Conservation (phyloP, 2,888 invertebrate genomes). For the Anthoptus insignis region DNA sequence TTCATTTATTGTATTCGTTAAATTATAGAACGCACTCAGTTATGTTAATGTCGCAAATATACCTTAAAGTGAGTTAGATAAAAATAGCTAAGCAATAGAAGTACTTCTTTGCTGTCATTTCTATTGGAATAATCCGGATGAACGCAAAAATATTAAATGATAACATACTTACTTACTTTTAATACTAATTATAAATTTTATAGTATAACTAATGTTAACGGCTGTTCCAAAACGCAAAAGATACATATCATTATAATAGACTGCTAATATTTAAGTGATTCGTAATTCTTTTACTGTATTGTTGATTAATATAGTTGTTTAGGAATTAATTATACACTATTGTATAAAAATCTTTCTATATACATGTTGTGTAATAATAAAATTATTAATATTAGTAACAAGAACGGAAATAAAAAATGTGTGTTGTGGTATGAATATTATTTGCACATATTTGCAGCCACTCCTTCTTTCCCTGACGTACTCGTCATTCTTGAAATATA, state of each 20-base stretch:
- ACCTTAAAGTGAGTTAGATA: too few species aligned
- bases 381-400: constrained; percentile 70
- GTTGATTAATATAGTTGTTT: constrained; percentile 81
- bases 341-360: constrained; percentile 87
- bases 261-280: constrained; percentile 81
- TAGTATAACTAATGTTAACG: constrained; percentile 63
- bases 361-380: constrained; percentile 86
- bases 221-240: constrained; percentile 85
- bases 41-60: too few species aligned
- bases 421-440: constrained; percentile 73
- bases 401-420: constrained; percentile 79
- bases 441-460: constrained; percentile 18
- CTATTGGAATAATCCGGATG: constrained; percentile 19
- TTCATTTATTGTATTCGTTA: too few species aligned
- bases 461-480: too few species aligned
- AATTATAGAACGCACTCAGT: too few species aligned
- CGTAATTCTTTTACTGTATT: constrained; percentile 84
- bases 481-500: too few species aligned
- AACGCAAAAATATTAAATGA: constrained; percentile 24
- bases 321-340: constrained; percentile 84
- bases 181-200: constrained; percentile 16
- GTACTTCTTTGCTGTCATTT: too few species aligned
- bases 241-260: constrained; percentile 87
- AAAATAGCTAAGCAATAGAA: too few species aligned
- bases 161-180: constrained; percentile 14